Conservation (phyloP, 2,888 invertebrate genomes). For the Bhutanitis thaidina region DNA sequence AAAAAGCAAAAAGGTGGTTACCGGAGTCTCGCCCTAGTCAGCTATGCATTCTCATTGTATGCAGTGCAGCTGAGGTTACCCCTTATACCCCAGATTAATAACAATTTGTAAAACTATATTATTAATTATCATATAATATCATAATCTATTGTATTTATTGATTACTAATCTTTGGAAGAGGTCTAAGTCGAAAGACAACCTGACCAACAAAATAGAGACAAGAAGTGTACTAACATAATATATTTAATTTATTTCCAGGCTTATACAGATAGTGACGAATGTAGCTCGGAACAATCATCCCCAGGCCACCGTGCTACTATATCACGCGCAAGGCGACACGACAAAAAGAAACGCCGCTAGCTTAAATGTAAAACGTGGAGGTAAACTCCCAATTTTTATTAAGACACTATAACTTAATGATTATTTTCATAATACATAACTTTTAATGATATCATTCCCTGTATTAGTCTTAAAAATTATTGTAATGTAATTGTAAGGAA, state of each 20-base stretch:
- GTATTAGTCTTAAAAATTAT: background rate
- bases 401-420: too few species aligned
- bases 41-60: too few species aligned
- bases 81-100: too few species aligned
- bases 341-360: conserved; percentile 85
- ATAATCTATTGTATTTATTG: too few species aligned
- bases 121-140: too few species aligned
- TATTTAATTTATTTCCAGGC: conserved; percentile 50
- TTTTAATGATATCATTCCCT: background rate
- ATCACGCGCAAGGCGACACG: conserved; percentile 83
- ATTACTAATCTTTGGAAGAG: too few species aligned
- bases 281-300: conserved; percentile 86
- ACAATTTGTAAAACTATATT: too few species aligned
- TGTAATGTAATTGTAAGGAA: background rate
- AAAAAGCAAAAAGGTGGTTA: too few species aligned
- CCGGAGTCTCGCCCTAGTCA: too few species aligned
- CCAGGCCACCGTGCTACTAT: conserved; percentile 84
- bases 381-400: conserved; percentile 14
- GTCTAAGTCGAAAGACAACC: too few species aligned
- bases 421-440: background rate
- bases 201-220: too few species aligned
- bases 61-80: too few species aligned
- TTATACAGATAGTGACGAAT: conserved; percentile 85
- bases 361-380: conserved; percentile 22
- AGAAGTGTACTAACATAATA: background rate